Conservation (phyloP, 2,113 vertebrate genomes). For the Oxyura jamaicensis region DNA sequence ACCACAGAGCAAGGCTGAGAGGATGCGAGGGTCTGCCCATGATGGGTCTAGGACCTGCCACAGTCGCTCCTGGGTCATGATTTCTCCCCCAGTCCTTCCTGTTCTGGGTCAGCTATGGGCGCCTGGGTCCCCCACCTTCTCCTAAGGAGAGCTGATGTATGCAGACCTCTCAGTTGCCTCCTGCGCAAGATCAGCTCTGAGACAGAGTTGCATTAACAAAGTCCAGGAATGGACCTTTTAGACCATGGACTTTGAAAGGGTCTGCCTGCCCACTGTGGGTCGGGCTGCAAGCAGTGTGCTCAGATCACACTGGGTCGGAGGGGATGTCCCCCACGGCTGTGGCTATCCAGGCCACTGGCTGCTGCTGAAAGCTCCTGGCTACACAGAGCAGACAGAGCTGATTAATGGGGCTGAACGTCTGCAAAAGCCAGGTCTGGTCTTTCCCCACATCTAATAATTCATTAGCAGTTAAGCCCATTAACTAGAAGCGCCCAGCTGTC, state of each 20-base stretch:
- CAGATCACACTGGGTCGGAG: background rate
- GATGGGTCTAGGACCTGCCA: background rate
- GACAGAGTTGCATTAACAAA: background rate
- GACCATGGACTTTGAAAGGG: background rate
- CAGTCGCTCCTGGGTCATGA: background rate
- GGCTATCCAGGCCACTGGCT: background rate
- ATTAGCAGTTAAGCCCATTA: background rate
- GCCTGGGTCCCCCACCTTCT: background rate
- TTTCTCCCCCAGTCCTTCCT: background rate
- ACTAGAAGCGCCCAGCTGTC: background rate
- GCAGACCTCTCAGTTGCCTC: rapidly evolving
- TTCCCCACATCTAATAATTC: background rate
- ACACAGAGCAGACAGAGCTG: background rate
- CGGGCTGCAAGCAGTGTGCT: background rate
- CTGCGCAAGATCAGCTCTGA: background rate
- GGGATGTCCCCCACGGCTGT: background rate
- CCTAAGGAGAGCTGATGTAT: background rate
- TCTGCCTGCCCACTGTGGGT: background rate
- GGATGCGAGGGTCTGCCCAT: background rate
- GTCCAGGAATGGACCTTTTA: background rate
- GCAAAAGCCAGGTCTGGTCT: background rate
- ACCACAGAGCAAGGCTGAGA: slow-evolving; percentile 3
- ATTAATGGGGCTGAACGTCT: background rate
- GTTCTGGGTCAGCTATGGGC: background rate
- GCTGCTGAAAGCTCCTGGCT: background rate